Percentiles rank a stretch among this genome's conserved stretches.
Conservation (phyloP, 53 echinoderm and acorn worm species). For the Crossaster papposus region DNA sequence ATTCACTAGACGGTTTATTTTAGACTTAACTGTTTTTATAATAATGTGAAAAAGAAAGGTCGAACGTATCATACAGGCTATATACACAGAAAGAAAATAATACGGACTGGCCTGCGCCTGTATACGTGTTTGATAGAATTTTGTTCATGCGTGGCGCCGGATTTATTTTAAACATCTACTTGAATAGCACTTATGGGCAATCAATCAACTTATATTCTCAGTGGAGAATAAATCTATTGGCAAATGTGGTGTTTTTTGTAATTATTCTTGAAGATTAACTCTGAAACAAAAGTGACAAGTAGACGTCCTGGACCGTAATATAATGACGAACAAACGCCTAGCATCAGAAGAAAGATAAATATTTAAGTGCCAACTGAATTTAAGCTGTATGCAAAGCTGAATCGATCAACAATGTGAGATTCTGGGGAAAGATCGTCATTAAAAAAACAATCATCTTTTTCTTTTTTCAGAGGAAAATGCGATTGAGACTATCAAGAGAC, state of each 20-base stretch:
- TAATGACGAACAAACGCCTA: neutral
- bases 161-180: neutral
- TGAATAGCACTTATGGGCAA: neutral
- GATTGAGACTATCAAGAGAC: constrained; percentile 72
- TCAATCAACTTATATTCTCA: neutral
- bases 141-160: neutral
- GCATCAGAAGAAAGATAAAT: neutral
- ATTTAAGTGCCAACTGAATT: neutral
- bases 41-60: neutral
- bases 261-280: neutral
- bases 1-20: neutral
- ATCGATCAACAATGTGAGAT: neutral
- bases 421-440: neutral
- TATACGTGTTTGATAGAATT: too few species aligned
- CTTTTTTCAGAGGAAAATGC: constrained; percentile 69
- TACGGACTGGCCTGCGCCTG: too few species aligned
- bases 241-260: neutral
- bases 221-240: neutral
- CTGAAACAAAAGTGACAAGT: neutral
- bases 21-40: neutral
- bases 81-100: too few species aligned
- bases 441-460: neutral
- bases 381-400: neutral
- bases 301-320: neutral
- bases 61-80: too few species aligned